A percentile compares a stretch with the other conserved stretches of the same genome.
These are phyloP conservation scores for Tigriopus californicus DNA, from an alignment of 2,888 invertebrate genomes.

Conservation along the genomic window DNA sequence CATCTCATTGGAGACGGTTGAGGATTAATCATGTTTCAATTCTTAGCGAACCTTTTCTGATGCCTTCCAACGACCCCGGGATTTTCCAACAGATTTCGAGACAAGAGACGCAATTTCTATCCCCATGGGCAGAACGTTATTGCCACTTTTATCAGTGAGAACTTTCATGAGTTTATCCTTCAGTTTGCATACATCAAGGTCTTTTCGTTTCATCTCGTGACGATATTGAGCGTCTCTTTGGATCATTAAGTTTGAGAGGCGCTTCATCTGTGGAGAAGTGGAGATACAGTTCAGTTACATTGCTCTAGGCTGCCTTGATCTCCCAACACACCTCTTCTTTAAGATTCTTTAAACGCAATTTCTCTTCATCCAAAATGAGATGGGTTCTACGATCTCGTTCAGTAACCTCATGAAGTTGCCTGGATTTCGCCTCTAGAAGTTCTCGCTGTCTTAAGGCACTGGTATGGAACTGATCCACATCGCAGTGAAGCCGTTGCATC, in stretches of 20 bases:
- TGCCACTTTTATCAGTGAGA: background rate
- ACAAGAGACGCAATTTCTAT: background rate
- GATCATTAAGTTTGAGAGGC: background rate
- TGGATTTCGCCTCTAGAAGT: background rate
- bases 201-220: slow-evolving; percentile 9
- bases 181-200: slow-evolving; percentile 9
- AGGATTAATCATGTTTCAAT: too few relatives aligned
- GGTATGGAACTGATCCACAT: slow-evolving; percentile 9
- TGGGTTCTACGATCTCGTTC: background rate
- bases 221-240: slow-evolving; percentile 10
- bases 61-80: slow-evolving; percentile 2
- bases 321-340: too few relatives aligned
- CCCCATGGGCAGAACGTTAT: background rate
- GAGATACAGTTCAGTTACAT: background rate
- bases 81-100: background rate
- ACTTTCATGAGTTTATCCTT: slow-evolving; percentile 11
- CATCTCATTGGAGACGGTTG: too few relatives aligned
- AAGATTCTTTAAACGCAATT: too few relatives aligned
- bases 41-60: too few relatives aligned
- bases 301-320: background rate
- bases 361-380: background rate
- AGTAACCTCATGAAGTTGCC: background rate
- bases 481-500: background rate
- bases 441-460: background rate
- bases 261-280: background rate